A percentile compares a stretch with the other conserved stretches of the same genome.
Conservation (phyloP, 2,797 vertebrate genomes). For the Tenualosa thibaudeaui region DNA sequence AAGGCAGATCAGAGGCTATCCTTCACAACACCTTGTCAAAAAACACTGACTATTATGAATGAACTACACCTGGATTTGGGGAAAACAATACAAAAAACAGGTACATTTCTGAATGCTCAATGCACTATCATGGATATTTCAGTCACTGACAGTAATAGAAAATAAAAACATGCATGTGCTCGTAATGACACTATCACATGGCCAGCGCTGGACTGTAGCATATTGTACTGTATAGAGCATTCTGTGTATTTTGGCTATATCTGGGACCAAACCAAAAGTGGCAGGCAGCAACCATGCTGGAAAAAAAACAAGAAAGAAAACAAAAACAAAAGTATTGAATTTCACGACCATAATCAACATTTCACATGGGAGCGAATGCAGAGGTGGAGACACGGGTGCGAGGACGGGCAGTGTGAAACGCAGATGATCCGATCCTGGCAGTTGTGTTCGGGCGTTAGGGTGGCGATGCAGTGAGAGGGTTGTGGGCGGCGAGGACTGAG, state of each 20-base stretch:
- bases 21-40: slow-evolving; percentile 36
- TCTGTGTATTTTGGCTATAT: background rate
- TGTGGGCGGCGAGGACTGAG: slow-evolving; percentile 25
- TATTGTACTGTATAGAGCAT: background rate
- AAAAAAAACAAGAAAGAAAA: slow-evolving; percentile 36
- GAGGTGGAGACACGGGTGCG: background rate
- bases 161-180: slow-evolving; percentile 29
- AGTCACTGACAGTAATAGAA: slow-evolving; percentile 16
- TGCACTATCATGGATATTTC: background rate
- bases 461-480: background rate
- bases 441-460: background rate
- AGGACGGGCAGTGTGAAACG: slow-evolving; percentile 22
- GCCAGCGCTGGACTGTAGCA: background rate
- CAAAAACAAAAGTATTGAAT: slow-evolving; percentile 41
- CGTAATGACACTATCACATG: background rate
- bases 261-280: background rate
- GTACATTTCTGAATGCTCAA: slow-evolving; percentile 12
- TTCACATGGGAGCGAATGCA: slow-evolving; percentile 71
- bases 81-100: slow-evolving; percentile 29
- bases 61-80: slow-evolving; percentile 21
- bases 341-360: slow-evolving; percentile 72
- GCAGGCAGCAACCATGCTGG: slow-evolving; percentile 62
- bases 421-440: slow-evolving; percentile 32
- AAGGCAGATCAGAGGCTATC: background rate
- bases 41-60: slow-evolving; percentile 56